Evolutionary conservation across 2,113 vertebrate genomes (phyloP).

Genomic region (Orthonyx spaldingii): DNA sequence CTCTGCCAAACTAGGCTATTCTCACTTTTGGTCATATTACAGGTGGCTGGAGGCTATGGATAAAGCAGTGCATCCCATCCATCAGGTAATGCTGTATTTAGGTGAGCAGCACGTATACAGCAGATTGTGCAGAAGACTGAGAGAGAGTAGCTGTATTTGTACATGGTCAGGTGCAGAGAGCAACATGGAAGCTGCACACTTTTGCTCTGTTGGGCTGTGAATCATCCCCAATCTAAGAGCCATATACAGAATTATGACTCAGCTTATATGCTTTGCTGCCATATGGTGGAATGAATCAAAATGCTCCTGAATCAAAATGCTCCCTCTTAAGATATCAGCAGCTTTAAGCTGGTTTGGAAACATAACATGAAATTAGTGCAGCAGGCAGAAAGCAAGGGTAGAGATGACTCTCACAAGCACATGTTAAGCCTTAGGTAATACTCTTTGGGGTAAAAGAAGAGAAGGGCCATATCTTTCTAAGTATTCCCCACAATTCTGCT

Average conservation of each 20-base stretch:
- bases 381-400: not conserved
- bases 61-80: slow-evolving; percentile 80
- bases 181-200: not conserved
- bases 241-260: not conserved
- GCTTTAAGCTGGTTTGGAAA: not conserved
- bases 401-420: not conserved
- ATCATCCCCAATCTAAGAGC: not conserved
- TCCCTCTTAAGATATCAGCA: not conserved
- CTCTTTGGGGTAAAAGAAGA: not conserved
- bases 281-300: not conserved
- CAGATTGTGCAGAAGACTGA: not conserved
- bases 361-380: not conserved
- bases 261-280: not conserved
- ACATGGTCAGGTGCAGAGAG: not conserved
- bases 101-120: not conserved
- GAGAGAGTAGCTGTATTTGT: not conserved
- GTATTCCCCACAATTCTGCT: not conserved
- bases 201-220: not conserved
- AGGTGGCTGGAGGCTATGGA: slow-evolving; percentile 90
- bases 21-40: not conserved
- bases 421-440: not conserved
- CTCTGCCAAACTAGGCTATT: not conserved
- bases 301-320: not conserved
- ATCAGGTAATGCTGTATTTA: slow-evolving; percentile 73
- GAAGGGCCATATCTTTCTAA: not conserved